A percentile compares a stretch with the other conserved stretches of the same genome.
These are phyloP conservation scores for Platysternon megacephalum DNA, from an alignment of 2,113 vertebrate species.

Conservation along the genomic window DNA sequence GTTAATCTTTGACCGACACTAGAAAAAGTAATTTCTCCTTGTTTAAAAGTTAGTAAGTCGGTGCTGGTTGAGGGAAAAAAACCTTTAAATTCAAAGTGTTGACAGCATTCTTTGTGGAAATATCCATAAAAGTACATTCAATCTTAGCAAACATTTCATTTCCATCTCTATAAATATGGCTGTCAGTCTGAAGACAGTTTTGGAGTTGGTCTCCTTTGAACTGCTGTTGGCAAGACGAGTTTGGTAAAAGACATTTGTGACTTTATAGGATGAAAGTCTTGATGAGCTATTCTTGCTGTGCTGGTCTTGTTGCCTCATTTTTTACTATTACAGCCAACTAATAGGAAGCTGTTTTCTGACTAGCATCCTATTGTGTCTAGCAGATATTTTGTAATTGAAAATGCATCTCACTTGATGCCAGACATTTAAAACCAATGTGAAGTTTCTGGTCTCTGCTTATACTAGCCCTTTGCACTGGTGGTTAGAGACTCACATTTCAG, in stretches of 20 bases:
- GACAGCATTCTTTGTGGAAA: not conserved
- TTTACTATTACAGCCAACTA: slow-evolving; percentile 21
- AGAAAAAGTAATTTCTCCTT: not conserved
- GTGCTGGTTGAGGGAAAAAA: not conserved
- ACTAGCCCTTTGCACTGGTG: not conserved
- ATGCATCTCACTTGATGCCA: not conserved
- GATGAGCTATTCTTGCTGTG: slow-evolving; percentile 18
- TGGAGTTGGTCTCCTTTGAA: slow-evolving; percentile 39
- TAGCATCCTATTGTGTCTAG: not conserved
- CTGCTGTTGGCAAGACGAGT: slow-evolving; percentile 47
- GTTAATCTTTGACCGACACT: not conserved
- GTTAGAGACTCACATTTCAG: not conserved
- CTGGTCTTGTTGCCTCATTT: slow-evolving; percentile 13
- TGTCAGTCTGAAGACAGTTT: slow-evolving; percentile 3
- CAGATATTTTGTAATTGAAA: not conserved
- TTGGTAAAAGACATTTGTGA: slow-evolving; percentile 42
- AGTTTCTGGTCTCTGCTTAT: not conserved
- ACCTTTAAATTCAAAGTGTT: not conserved
- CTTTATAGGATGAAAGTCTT: slow-evolving; percentile 34
- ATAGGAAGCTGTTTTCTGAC: not conserved
- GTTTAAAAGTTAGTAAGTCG: not conserved
- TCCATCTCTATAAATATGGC: slow-evolving; percentile 14
- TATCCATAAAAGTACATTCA: slow-evolving; percentile 19
- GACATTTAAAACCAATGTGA: not conserved
- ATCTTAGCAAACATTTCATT: slow-evolving; percentile 10